A percentile compares a stretch with the other conserved stretches of the same genome.
Conservation (phyloP, 2,888 invertebrate genomes). For the Acanthococcus lagerstroemiae region DNA sequence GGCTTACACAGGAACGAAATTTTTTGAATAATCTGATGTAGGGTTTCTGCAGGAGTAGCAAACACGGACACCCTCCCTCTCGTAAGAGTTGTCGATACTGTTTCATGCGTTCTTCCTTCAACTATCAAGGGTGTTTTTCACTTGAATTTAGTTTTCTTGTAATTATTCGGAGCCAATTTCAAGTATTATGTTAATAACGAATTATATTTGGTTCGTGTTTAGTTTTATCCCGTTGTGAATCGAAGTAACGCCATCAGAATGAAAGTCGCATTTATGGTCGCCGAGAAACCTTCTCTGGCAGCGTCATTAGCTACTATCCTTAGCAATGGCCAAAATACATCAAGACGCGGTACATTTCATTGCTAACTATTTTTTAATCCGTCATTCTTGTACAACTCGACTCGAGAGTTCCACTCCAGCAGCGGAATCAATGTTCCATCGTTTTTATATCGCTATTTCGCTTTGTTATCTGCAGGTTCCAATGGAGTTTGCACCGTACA, state of each 20-base stretch:
- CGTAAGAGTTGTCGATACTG: too few species aligned
- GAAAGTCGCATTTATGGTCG: slow-evolving; percentile 91
- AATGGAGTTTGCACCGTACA: slow-evolving; percentile 87
- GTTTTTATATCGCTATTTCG: not conserved
- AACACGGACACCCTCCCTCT: too few species aligned
- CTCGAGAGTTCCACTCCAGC: not conserved
- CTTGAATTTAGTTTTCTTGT: too few species aligned
- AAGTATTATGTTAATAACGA: too few species aligned
- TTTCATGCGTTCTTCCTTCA: too few species aligned
- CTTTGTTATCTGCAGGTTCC: slow-evolving; percentile 49
- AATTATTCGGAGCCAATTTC: too few species aligned
- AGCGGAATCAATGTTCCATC: not conserved
- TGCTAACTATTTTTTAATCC: not conserved
- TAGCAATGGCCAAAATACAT: slow-evolving; percentile 68
- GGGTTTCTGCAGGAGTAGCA: too few species aligned
- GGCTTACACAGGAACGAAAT: too few species aligned
- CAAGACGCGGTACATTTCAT: slow-evolving; percentile 56
- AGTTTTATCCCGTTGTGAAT: not conserved
- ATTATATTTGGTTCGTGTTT: not conserved
- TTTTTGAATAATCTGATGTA: too few species aligned
- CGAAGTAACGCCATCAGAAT: slow-evolving; percentile 44
- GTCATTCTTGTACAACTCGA: not conserved
- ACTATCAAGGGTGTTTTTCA: too few species aligned
- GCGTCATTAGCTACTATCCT: slow-evolving; percentile 87
- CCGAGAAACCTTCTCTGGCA: slow-evolving; percentile 97